Evolutionary conservation across 92 coral and sea anemone genomes (phyloP).

Genomic region (Meandrina meandrites): DNA sequence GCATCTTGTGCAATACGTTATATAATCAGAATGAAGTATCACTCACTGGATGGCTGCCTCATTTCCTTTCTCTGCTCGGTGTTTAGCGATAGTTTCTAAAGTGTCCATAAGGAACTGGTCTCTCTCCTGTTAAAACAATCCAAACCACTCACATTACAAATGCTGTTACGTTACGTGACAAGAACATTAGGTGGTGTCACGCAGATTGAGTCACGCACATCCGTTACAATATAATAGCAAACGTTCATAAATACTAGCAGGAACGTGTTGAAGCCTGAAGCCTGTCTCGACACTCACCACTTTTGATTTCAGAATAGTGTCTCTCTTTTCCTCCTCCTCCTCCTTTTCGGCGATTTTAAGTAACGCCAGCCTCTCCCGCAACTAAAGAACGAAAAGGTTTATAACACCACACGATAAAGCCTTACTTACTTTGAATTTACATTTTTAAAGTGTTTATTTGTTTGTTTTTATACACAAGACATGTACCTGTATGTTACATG

Average conservation of each 20-base stretch:
- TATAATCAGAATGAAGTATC: neutral
- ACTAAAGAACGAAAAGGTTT: slow-evolving; percentile 40
- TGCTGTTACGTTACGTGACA: neutral
- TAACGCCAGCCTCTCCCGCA: slow-evolving; percentile 86
- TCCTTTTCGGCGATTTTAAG: slow-evolving; percentile 85
- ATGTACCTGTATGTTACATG: neutral
- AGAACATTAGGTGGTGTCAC: neutral
- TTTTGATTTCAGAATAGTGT: slow-evolving; percentile 85
- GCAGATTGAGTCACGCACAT: too few species aligned
- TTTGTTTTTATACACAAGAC: too few species aligned
- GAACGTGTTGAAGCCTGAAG: too few species aligned
- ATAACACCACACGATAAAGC: neutral
- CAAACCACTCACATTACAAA: neutral
- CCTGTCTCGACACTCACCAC: slow-evolving; percentile 68
- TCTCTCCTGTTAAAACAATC: slow-evolving; percentile 64
- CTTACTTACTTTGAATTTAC: neutral
- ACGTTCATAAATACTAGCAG: too few species aligned
- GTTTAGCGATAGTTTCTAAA: slow-evolving; percentile 88
- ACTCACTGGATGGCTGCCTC: slow-evolving; percentile 84
- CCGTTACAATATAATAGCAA: too few species aligned
- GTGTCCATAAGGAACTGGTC: slow-evolving; percentile 96
- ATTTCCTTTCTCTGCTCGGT: slow-evolving; percentile 87
- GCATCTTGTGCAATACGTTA: neutral
- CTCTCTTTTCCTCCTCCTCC: slow-evolving; percentile 84
- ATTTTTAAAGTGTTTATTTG: neutral